phyloP scores from a whole-genome alignment of 2,888 invertebrate species.

The Hermodice carunculata region DNA sequence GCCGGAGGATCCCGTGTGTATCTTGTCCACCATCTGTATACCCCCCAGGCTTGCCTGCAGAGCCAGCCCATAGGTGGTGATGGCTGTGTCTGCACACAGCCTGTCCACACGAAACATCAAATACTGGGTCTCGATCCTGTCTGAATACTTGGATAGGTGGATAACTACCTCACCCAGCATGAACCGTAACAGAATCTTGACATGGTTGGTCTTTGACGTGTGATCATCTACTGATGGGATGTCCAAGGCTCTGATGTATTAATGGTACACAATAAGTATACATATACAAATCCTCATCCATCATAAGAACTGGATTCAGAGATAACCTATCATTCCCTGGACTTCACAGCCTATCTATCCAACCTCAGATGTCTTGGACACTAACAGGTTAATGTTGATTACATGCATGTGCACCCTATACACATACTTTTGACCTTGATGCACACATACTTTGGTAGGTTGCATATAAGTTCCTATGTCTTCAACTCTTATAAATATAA shows the following conservation, averaged over 20 bases:
- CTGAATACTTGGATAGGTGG: conserved; percentile 72
- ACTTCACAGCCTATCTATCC: too few species aligned
- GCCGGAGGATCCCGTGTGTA: conserved; percentile 77
- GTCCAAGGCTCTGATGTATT: conserved; percentile 75
- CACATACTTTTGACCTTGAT: too few species aligned
- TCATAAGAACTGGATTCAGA: too few species aligned
- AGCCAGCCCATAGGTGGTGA: conserved; percentile 85
- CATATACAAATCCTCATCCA: too few species aligned
- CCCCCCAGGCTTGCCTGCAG: conserved; percentile 79
- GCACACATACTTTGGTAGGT: too few species aligned
- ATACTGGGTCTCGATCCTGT: conserved; percentile 77
- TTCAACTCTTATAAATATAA: too few species aligned
- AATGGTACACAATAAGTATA: too few species aligned
- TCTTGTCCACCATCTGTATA: conserved; percentile 80
- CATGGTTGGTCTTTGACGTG: conserved; percentile 82
- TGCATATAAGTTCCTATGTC: too few species aligned
- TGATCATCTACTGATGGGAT: conserved; percentile 87
- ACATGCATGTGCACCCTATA: too few species aligned
- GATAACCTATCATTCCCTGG: too few species aligned
- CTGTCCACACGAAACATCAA: conserved; percentile 78
- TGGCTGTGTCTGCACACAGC: conserved; percentile 79
- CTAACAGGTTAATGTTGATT: too few species aligned
- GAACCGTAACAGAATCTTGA: conserved; percentile 79
- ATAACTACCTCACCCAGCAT: conserved; percentile 79
- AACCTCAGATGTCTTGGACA: too few species aligned